Evolutionary conservation across 2,888 invertebrate genomes (phyloP).

Genomic region (Aquatica leii): DNA sequence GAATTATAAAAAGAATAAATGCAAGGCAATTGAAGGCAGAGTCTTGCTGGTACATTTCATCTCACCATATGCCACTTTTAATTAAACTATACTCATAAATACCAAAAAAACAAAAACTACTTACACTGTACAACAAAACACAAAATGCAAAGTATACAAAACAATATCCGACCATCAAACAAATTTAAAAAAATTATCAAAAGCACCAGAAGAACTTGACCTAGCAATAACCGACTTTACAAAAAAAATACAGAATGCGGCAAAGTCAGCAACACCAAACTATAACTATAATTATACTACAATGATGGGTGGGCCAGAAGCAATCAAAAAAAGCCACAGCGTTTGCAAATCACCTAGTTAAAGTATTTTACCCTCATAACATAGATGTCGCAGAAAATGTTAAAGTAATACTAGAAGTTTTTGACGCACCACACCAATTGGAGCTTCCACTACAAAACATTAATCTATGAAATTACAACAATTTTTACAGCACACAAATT

Average conservation of each 20-base stretch:
- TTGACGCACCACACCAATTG: background rate
- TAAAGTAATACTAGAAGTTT: background rate
- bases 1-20: too few species aligned
- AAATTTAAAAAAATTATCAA: background rate
- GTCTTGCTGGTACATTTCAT: constrained; percentile 10
- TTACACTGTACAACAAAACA: too few species aligned
- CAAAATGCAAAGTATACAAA: too few species aligned
- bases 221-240: background rate
- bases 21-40: constrained; percentile 10
- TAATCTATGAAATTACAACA: constrained; percentile 6
- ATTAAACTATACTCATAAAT: background rate
- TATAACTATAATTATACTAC: background rate
- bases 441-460: constrained; percentile 10
- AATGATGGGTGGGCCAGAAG: background rate
- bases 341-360: background rate
- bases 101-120: constrained; percentile 14
- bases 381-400: background rate
- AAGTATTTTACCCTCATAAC: too few species aligned
- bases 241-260: background rate
- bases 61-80: background rate
- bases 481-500: constrained; percentile 1
- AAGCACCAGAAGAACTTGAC: background rate
- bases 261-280: too few species aligned
- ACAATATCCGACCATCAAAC: background rate
- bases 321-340: background rate